Percentiles rank a stretch among this genome's conserved stretches.
Evolutionary conservation across 2,113 vertebrate species (phyloP).

Genomic region (Crotalus tigris): DNA sequence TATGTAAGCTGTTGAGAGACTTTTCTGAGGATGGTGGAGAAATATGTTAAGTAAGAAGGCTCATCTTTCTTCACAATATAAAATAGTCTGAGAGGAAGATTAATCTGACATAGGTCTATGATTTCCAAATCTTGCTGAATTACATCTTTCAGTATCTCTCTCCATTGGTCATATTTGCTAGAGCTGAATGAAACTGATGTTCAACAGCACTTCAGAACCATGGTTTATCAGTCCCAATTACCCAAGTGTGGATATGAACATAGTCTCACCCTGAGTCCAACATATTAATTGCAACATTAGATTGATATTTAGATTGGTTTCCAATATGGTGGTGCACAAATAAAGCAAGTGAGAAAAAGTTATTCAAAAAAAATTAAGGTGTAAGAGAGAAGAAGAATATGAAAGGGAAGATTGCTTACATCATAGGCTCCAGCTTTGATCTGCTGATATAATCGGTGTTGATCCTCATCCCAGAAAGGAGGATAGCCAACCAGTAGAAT

Average conservation of each 20-base stretch:
- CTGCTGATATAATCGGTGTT: conserved; percentile 96
- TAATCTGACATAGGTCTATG: neutral
- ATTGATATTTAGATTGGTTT: neutral
- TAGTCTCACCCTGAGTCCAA: neutral
- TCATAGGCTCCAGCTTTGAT: conserved; percentile 98
- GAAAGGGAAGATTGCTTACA: conserved; percentile 70
- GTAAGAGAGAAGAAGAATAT: neutral
- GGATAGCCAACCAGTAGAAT: conserved; percentile 96
- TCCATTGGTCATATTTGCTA: neutral
- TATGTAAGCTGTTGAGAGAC: neutral
- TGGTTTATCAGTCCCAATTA: neutral
- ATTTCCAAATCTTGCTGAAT: neutral
- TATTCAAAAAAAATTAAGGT: neutral
- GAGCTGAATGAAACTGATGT: neutral
- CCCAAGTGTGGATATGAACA: neutral
- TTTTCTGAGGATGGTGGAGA: neutral
- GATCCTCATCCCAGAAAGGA: conserved; percentile 98
- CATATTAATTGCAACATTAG: no score
- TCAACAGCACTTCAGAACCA: neutral
- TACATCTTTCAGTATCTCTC: neutral
- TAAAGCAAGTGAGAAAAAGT: neutral
- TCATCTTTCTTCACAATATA: neutral
- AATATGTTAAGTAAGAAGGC: neutral
- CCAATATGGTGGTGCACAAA: neutral
- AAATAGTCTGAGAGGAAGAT: neutral